Percentiles rank a stretch among this genome's conserved stretches.
These are phyloP conservation scores for Brachymystax lenok DNA, from an alignment of 2,797 vertebrate genomes.

Conservation along the genomic window DNA sequence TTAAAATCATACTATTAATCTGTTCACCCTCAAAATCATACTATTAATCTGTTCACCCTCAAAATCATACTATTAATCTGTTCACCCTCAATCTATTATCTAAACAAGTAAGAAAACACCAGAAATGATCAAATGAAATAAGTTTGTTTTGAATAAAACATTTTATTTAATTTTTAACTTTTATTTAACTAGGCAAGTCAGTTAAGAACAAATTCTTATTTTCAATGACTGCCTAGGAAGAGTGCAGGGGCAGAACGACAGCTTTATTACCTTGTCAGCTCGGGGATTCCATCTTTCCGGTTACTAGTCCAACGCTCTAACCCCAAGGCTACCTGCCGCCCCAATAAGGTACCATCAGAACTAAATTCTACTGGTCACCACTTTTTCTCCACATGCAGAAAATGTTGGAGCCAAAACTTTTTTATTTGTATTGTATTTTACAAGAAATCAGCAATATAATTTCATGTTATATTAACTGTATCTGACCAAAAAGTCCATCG, in stretches of 20 bases:
- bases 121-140: neutral
- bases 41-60: no score
- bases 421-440: slow-evolving; percentile 45
- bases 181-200: no score
- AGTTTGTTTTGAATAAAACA: slow-evolving; percentile 24
- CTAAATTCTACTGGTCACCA: slow-evolving; percentile 27
- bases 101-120: slow-evolving; percentile 10
- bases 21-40: slow-evolving; percentile 3
- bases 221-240: no score
- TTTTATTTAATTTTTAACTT: no score
- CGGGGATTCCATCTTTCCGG: no score
- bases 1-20: no score
- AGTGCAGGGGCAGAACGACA: no score
- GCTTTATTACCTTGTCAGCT: no score
- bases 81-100: slow-evolving; percentile 17
- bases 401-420: slow-evolving; percentile 12
- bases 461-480: neutral
- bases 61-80: no score
- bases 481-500: slow-evolving; percentile 17
- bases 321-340: no score
- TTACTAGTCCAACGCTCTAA: no score
- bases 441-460: slow-evolving; percentile 13
- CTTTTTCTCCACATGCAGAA: slow-evolving; percentile 52
- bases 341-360: slow-evolving; percentile 44
- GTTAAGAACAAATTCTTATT: no score